A percentile compares a stretch with the other conserved stretches of the same genome.
Evolutionary conservation across 2,888 invertebrate genomes (phyloP).

Genomic region (Ectemnius cavifrons): DNA sequence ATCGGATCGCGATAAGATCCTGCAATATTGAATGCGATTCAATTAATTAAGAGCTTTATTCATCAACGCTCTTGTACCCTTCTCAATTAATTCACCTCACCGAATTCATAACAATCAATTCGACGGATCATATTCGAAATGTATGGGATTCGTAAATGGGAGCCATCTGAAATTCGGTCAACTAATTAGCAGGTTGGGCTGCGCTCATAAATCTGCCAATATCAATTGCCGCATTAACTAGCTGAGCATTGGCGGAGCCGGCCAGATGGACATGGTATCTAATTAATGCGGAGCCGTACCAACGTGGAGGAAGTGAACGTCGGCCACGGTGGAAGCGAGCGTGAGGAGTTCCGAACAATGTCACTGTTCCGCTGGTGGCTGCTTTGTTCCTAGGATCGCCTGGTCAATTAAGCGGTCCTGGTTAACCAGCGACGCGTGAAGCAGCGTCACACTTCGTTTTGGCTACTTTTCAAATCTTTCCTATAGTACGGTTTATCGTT

Average conservation of each 20-base stretch:
- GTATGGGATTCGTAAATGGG: too few species aligned
- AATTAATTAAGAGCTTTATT: too few species aligned
- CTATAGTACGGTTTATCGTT: not conserved
- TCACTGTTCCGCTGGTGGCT: constrained; percentile 43
- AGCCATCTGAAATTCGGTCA: too few species aligned
- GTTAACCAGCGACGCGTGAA: constrained; percentile 53
- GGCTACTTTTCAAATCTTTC: constrained; percentile 16
- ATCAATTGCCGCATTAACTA: too few species aligned
- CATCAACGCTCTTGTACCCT: too few species aligned
- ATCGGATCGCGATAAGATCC: too few species aligned
- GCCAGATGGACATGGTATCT: constrained; percentile 31
- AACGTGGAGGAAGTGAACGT: constrained; percentile 30
- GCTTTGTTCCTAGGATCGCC: constrained; percentile 49
- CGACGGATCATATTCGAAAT: too few species aligned
- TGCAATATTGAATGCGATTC: too few species aligned
- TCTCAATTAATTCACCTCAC: too few species aligned
- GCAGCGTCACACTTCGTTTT: constrained; percentile 35
- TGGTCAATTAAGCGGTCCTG: constrained; percentile 52
- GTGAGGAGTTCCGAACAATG: constrained; percentile 55
- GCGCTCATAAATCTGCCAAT: constrained; percentile 4
- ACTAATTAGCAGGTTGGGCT: not conserved
- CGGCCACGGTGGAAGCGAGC: constrained; percentile 38
- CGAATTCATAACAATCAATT: too few species aligned
- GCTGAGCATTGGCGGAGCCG: constrained; percentile 4
- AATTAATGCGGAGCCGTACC: constrained; percentile 36